These are phyloP conservation scores for Diaprepes abbreviatus DNA, from an alignment of 2,888 invertebrate species.

Conservation along the genomic window DNA sequence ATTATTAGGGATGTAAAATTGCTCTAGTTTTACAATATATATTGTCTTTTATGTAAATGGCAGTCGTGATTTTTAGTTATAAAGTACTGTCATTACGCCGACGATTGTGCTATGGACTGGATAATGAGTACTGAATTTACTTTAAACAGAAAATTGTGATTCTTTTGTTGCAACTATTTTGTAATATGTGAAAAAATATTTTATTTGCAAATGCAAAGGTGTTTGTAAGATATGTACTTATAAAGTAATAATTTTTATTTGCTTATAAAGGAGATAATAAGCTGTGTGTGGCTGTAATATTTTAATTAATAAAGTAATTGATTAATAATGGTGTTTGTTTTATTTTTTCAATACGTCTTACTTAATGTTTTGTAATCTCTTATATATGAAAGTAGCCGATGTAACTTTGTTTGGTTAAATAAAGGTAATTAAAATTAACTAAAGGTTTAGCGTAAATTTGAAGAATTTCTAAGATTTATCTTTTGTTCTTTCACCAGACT, in stretches of 20 bases:
- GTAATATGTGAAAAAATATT: too few relatives aligned
- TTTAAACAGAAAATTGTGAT: constrained; percentile 26
- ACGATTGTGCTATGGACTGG: constrained; percentile 19
- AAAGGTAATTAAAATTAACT: background rate
- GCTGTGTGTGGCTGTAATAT: constrained; percentile 14
- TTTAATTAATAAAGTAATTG: constrained; percentile 14
- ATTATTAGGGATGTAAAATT: background rate
- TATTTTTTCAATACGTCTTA: constrained; percentile 10
- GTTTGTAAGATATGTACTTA: constrained; percentile 22
- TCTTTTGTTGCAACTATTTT: constrained; percentile 11
- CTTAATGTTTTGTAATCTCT: background rate
- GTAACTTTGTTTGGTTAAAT: background rate
- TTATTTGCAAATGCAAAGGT: constrained; percentile 1
- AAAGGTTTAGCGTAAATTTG: too few relatives aligned
- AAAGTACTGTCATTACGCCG: background rate
- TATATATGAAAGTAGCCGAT: background rate
- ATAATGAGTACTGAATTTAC: constrained; percentile 4
- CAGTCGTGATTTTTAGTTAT: background rate
- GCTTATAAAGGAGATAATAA: constrained; percentile 11
- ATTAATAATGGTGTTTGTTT: background rate
- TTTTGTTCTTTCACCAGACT: too few relatives aligned
- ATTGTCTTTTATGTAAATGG: background rate
- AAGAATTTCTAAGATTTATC: too few relatives aligned
- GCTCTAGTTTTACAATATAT: background rate
- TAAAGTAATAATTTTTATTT: background rate